A percentile compares a stretch with the other conserved stretches of the same genome.
phyloP scores from a whole-genome alignment of 2,888 invertebrate species.

The Nomada hirtipes region DNA sequence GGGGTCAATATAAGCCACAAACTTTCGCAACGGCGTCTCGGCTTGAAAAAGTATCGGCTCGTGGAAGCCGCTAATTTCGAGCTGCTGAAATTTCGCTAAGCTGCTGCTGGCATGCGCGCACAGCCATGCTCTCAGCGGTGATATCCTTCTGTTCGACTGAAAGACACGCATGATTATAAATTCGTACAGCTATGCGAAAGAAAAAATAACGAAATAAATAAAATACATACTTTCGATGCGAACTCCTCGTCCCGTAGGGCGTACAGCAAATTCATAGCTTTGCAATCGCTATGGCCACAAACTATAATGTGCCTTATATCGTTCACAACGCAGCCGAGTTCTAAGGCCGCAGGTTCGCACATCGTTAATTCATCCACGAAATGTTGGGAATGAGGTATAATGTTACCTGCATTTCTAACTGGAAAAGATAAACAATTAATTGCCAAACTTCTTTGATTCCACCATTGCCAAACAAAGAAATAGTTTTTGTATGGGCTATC shows the following conservation, averaged over 20 bases:
- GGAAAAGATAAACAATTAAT: conserved; percentile 76
- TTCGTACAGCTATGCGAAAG: too few relatives aligned
- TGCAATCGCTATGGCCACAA: conserved; percentile 99
- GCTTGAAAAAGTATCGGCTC: conserved; percentile 94
- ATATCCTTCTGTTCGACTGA: conserved; percentile 91
- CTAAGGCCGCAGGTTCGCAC: conserved; percentile 98
- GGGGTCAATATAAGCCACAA: conserved; percentile 97
- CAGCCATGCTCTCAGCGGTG: conserved; percentile 96
- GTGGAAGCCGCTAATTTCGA: conserved; percentile 87
- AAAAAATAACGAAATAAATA: not conserved
- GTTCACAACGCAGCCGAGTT: conserved; percentile 96
- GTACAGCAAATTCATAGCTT: conserved; percentile 97
- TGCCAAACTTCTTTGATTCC: not conserved
- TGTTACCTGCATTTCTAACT: conserved; percentile 98
- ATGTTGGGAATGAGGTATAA: conserved; percentile 96
- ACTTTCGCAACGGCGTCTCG: conserved; percentile 94
- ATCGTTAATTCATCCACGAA: conserved; percentile 94
- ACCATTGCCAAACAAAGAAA: too few relatives aligned
- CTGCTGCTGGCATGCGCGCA: conserved; percentile 94
- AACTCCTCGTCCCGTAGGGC: conserved; percentile 92
- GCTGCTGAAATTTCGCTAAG: conserved; percentile 92
- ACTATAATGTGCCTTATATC: conserved; percentile 96
- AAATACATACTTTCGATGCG: conserved; percentile 87
- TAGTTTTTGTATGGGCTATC: too few relatives aligned
- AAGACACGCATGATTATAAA: conserved; percentile 19